Evolutionary conservation across 2,888 invertebrate species (phyloP).

Genomic region (Asteroscopus sphinx): DNA sequence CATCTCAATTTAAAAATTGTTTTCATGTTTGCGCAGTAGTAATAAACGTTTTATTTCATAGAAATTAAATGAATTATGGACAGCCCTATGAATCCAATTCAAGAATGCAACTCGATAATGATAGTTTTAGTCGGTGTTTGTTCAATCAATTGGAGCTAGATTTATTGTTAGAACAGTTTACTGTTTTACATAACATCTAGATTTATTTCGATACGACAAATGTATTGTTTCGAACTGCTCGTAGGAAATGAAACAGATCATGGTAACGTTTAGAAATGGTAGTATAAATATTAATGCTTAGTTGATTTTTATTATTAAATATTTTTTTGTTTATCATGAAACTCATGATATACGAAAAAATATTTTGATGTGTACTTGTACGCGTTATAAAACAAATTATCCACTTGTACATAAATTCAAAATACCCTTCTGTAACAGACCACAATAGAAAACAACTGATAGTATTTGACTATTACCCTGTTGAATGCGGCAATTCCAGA

Average conservation of each 20-base stretch:
- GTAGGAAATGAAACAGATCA: constrained; percentile 21
- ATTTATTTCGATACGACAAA: constrained; percentile 35
- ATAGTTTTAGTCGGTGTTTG: constrained; percentile 51
- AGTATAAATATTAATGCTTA: not conserved
- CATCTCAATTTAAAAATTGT: constrained; percentile 6
- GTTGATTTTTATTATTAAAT: not conserved
- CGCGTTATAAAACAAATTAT: too few species aligned
- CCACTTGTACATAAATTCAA: too few species aligned
- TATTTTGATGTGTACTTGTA: too few species aligned
- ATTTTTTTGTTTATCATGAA: too few species aligned
- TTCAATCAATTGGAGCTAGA: constrained; percentile 49
- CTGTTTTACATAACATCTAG: constrained; percentile 43
- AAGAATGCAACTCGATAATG: constrained; percentile 49
- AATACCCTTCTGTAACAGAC: too few species aligned
- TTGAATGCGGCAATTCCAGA: too few species aligned
- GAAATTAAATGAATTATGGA: not conserved
- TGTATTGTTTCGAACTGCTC: constrained; percentile 21
- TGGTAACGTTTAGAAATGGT: not conserved
- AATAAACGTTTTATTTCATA: not conserved
- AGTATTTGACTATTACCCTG: too few species aligned
- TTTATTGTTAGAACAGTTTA: constrained; percentile 41
- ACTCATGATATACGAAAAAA: too few species aligned
- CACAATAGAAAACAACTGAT: too few species aligned
- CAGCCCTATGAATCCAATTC: constrained; percentile 56
- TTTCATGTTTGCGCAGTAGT: not conserved